Percentiles rank a stretch among this genome's conserved stretches.
phyloP scores from a whole-genome alignment of 2,113 vertebrate genomes.

The Myotis yumanensis region DNA sequence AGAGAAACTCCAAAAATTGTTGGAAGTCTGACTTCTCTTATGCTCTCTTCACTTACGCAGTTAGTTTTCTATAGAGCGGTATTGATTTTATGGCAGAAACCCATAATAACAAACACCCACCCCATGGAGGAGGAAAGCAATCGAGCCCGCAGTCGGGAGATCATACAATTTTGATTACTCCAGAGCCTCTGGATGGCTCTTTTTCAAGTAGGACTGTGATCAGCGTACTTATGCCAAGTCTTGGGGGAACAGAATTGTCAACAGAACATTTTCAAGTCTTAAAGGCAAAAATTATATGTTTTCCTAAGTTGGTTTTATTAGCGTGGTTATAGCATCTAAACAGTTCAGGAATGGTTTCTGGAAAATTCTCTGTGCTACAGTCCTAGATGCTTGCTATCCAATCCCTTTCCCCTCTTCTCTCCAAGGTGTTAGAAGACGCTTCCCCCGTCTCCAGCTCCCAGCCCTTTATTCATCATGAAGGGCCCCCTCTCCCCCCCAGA shows the following conservation, averaged over 20 bases:
- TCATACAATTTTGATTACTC: conserved; percentile 46
- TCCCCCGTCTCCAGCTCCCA: not conserved
- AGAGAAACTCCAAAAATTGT: not conserved
- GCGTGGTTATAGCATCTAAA: not conserved
- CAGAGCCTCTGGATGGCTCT: not conserved
- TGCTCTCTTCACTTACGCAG: not conserved
- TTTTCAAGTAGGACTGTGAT: not conserved
- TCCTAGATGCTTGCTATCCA: not conserved
- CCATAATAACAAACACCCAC: not conserved
- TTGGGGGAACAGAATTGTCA: not conserved
- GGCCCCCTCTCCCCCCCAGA: no score
- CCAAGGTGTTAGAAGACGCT: not conserved
- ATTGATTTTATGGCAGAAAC: conserved; percentile 38
- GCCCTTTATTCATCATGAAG: not conserved
- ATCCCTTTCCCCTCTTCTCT: not conserved
- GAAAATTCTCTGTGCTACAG: not conserved
- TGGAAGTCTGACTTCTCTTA: conserved; percentile 24
- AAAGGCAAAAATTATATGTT: conserved; percentile 18
- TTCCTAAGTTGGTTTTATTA: not conserved
- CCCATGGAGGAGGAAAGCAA: not conserved
- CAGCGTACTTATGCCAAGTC: not conserved
- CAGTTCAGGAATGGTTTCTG: not conserved
- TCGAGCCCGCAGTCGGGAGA: not conserved
- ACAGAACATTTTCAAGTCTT: conserved; percentile 8
- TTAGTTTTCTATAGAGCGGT: not conserved